A percentile compares a stretch with the other conserved stretches of the same genome.
Evolutionary conservation across 2,797 vertebrate species (phyloP).

Genomic region (Carcharodon carcharias): DNA sequence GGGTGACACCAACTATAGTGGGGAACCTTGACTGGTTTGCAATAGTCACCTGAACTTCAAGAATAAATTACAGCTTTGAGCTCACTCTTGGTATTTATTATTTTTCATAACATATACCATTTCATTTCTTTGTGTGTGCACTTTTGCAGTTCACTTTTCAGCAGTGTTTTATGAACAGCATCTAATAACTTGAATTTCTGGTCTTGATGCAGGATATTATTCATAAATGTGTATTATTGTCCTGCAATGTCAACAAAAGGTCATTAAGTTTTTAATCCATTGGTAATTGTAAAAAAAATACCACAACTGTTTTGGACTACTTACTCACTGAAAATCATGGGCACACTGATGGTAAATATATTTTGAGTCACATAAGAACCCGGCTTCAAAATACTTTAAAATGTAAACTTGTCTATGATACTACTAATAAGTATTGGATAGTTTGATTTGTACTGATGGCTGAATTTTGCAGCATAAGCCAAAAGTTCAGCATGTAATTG

Average conservation of each 20-base stretch:
- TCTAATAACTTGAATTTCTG: not conserved
- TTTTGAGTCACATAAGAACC: not conserved
- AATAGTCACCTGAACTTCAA: slow-evolving; percentile 13
- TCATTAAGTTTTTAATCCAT: not conserved
- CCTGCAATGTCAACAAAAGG: not conserved
- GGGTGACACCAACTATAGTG: not conserved
- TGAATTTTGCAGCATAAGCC: not conserved
- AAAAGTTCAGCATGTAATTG: not conserved
- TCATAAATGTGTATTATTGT: not conserved
- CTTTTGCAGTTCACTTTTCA: slow-evolving; percentile 13
- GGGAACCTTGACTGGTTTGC: not conserved
- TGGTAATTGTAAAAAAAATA: not conserved
- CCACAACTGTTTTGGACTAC: not conserved
- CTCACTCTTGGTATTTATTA: slow-evolving; percentile 15
- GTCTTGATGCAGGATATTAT: not conserved
- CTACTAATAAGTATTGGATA: not conserved
- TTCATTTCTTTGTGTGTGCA: not conserved
- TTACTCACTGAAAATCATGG: not conserved
- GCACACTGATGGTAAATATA: not conserved
- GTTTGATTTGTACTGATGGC: not conserved
- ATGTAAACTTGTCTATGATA: not conserved
- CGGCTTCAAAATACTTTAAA: not conserved
- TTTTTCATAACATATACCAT: slow-evolving; percentile 14
- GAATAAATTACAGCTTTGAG: slow-evolving; percentile 29
- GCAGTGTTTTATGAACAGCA: not conserved